Base-by-base conservation (phyloP, 2,888 invertebrate species). In the Cyrtodaria siliqua region DNA sequence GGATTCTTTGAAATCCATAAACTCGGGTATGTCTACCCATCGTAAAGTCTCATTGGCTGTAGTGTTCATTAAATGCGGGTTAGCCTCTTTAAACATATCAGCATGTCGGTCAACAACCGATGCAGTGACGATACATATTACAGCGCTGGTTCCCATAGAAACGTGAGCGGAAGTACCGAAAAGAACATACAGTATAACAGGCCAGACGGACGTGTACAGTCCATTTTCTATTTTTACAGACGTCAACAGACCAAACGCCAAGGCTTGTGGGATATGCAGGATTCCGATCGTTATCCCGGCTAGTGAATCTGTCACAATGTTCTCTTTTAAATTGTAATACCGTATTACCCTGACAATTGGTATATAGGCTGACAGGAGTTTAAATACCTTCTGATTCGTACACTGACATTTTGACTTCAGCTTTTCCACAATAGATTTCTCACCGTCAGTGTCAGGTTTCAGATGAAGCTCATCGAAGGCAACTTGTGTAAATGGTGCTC, bases 281-380 rank as follows among this genome's bases (percentile, higher is more conserved):
- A 91, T 87, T 4, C 91, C 91, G 20, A 90, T 87, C 2, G 90
- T 91, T 3, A 92, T 50, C 14, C 92, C 92, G 0, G 91, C 86
- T 23, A 92, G 55, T 20, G 92, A 49, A 79, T 92, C 92, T 8
- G 68, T 79, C 14, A 90, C 42, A 0, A 90, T 59, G 57, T 82
- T 86, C 24, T 87, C 84, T 68, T 82, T 86, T n/a, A n/a, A n/a
- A n/a, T n/a, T n/a, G n/a, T n/a, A n/a, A n/a, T n/a, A n/a, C n/a
- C n/a, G n/a, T n/a, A 44, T 90, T 59, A 87, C 83, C 40, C 85
- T 86, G 27, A 91, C 75, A 24, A 90, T 61, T 0, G 92, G 92
- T 0, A 92, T 24, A 61, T 86, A 85, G 0, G 82, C 67, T 12
- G 83, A 79, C 44, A 87, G 29, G 9, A 86, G 56, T 57, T 88